These are phyloP conservation scores for Petrolisthes cinctipes DNA, from an alignment of 2,888 invertebrate species.

Conservation along the genomic window DNA sequence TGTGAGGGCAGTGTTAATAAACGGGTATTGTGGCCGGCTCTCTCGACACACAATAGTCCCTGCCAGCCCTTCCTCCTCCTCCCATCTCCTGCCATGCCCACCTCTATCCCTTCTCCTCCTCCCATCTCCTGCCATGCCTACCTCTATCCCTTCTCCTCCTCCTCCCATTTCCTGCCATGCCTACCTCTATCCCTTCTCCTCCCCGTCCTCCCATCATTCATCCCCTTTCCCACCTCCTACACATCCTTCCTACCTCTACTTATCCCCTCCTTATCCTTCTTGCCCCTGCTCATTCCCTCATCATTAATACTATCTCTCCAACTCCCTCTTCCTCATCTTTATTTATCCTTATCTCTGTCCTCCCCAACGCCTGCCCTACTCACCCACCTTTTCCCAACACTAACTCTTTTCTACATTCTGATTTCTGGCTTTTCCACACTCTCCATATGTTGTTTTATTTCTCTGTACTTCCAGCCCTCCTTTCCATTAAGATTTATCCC, in stretches of 20 bases:
- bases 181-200: neutral
- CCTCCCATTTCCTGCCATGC: neutral
- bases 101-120: neutral
- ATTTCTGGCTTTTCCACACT: too few relatives aligned
- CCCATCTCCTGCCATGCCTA: neutral
- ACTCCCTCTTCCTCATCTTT: neutral
- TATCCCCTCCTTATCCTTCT: neutral
- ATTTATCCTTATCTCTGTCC: neutral
- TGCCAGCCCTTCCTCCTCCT: slow-evolving; percentile 8
- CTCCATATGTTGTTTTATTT: too few relatives aligned
- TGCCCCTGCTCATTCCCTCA: neutral
- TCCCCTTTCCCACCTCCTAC: neutral
- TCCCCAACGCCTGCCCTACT: neutral
- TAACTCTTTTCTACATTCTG: neutral
- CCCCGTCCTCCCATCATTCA: neutral
- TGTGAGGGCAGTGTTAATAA: slow-evolving; percentile 32
- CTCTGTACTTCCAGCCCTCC: too few relatives aligned
- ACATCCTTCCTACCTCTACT: neutral
- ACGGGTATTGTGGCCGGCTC: slow-evolving; percentile 22
- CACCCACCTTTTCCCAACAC: neutral
- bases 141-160: neutral
- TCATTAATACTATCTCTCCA: neutral
- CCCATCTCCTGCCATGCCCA: neutral
- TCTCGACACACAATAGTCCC: slow-evolving; percentile 15
- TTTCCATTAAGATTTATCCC: too few relatives aligned